Conservation (phyloP, 2,888 invertebrate genomes). For the Pristionchus mayeri region DNA sequence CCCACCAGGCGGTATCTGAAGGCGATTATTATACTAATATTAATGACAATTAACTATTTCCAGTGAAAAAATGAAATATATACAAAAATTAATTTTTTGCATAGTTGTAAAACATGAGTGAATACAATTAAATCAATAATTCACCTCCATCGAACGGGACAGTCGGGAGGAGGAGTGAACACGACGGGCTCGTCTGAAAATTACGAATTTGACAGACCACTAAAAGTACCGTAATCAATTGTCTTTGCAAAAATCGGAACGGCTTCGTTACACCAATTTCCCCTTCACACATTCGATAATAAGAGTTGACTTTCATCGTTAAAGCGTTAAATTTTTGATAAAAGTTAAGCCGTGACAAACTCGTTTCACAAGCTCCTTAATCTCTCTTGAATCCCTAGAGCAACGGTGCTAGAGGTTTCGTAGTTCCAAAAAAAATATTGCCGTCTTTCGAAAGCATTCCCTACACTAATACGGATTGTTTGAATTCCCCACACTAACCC, state of each 20-base stretch:
- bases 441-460: too few relatives aligned
- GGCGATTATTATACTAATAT: background rate
- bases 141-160: slow-evolving; percentile 26
- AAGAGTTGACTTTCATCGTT: background rate
- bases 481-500: too few relatives aligned
- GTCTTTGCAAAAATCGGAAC: background rate
- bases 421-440: too few relatives aligned
- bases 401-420: too few relatives aligned
- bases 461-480: too few relatives aligned
- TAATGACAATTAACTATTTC: background rate
- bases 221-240: background rate
- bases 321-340: too few relatives aligned
- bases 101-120: background rate
- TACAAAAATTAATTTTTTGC: background rate
- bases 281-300: background rate
- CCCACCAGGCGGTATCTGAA: slow-evolving; percentile 25
- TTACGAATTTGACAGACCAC: background rate
- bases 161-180: background rate
- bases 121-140: background rate
- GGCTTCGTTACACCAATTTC: background rate
- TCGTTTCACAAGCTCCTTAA: too few relatives aligned
- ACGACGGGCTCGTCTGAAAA: background rate
- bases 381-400: too few relatives aligned
- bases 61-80: background rate
- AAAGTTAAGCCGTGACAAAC: too few relatives aligned